Evolutionary conservation across 1,140 invertebrate species (phyloP).

Genomic region (Laupala kohalensis): DNA sequence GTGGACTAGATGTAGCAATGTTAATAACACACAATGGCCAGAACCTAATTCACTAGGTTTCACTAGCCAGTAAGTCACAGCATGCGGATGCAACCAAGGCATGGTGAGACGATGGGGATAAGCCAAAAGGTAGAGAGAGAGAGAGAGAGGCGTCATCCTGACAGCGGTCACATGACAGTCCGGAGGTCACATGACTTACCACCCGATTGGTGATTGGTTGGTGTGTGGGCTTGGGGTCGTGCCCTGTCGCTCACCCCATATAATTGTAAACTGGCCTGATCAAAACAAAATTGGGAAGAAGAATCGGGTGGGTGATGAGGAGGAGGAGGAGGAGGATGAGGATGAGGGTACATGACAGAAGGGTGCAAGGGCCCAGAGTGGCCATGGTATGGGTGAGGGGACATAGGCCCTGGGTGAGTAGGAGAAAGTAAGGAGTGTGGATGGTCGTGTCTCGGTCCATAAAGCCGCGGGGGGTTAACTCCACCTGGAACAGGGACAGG

Average conservation of each 20-base stretch:
- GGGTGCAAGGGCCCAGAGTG: conserved; percentile 22
- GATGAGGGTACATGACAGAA: conserved; percentile 32
- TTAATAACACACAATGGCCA: conserved; percentile 1
- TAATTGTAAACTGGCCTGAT: conserved; percentile 29
- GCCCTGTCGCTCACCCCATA: conserved; percentile 35
- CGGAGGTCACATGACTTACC: conserved; percentile 40
- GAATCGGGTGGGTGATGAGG: conserved; percentile 26
- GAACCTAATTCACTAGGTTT: neutral
- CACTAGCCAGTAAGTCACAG: conserved; percentile 1
- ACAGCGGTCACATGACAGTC: conserved; percentile 31
- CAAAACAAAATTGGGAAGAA: conserved; percentile 42
- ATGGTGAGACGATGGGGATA: conserved; percentile 6
- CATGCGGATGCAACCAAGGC: conserved; percentile 9
- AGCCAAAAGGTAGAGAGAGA: conserved; percentile 10
- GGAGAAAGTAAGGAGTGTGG: conserved; percentile 26
- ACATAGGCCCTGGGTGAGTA: conserved; percentile 25
- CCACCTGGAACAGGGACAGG: conserved; percentile 40
- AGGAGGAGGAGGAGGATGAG: conserved; percentile 31
- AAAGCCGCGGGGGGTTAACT: conserved; percentile 39
- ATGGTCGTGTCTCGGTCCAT: conserved; percentile 23
- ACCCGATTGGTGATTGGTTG: conserved; percentile 33
- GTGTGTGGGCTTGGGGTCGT: conserved; percentile 28
- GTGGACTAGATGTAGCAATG: neutral
- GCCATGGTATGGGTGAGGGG: conserved; percentile 34
- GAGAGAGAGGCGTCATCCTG: conserved; percentile 1